Conservation (phyloP, 2,888 invertebrate species). For the Heliconius erato region DNA sequence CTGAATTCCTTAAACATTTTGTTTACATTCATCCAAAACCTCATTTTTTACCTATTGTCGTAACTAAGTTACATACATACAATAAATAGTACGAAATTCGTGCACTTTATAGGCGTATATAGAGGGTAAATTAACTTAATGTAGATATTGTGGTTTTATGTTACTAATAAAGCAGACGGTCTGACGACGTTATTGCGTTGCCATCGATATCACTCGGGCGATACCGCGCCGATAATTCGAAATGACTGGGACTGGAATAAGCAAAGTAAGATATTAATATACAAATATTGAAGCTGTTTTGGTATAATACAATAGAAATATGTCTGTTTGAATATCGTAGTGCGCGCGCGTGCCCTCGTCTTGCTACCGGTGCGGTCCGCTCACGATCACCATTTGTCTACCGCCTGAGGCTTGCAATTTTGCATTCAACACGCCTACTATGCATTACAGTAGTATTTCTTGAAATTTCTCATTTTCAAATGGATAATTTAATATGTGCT, state of each 20-base stretch:
- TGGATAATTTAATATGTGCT: conserved; percentile 13
- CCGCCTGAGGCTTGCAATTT: conserved; percentile 78
- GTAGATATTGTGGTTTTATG: conserved; percentile 39
- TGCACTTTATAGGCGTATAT: conserved; percentile 2
- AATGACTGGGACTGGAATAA: conserved; percentile 4
- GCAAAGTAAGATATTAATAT: background rate
- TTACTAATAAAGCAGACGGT: conserved; percentile 48
- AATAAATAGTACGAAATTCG: conserved; percentile 16
- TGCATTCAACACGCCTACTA: conserved; percentile 81
- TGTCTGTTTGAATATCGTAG: background rate
- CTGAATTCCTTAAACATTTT: background rate
- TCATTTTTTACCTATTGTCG: background rate
- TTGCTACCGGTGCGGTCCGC: conserved; percentile 81
- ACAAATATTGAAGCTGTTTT: background rate
- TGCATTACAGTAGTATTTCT: conserved; percentile 57
- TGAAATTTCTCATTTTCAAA: conserved; percentile 20
- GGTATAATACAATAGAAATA: background rate
- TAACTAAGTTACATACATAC: background rate
- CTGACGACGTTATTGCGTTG: conserved; percentile 49
- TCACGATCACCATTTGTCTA: conserved; percentile 82
- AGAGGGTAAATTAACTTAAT: conserved; percentile 36
- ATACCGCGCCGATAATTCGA: conserved; percentile 28
- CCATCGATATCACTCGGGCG: conserved; percentile 50
- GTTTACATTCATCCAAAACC: background rate
- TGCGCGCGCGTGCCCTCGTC: conserved; percentile 60